Conservation (phyloP, 2,888 invertebrate species). For the Neuroscelio doddi region DNA sequence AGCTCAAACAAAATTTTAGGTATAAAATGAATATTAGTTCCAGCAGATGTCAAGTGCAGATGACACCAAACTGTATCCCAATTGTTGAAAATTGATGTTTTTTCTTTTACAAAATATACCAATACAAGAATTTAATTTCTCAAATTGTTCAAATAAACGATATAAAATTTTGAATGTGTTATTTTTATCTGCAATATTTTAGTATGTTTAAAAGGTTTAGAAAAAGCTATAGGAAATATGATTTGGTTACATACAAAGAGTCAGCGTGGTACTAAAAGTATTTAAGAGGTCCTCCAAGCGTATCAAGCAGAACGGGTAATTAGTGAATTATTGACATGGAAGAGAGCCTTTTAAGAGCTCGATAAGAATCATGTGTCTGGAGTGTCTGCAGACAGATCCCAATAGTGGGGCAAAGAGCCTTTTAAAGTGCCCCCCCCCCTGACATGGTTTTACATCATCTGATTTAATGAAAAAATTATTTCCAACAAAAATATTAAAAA, state of each 20-base stretch:
- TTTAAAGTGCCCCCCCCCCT: conserved; percentile 8
- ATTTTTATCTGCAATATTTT: no score
- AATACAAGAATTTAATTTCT: no score
- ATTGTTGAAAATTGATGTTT: no score
- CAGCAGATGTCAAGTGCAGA: conserved; percentile 51
- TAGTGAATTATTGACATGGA: conserved; percentile 51
- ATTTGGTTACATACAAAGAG: neutral
- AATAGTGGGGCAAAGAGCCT: conserved; percentile 15
- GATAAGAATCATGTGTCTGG: conserved; percentile 44
- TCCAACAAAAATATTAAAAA: conserved; percentile 6
- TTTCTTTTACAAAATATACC: no score
- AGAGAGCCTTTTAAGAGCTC: conserved; percentile 31
- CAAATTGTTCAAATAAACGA: no score
- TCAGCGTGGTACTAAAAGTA: conserved; percentile 6
- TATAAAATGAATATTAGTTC: conserved; percentile 42
- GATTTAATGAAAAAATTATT: conserved; percentile 5
- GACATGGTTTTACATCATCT: conserved; percentile 18
- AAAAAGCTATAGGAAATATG: neutral
- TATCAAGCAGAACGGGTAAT: conserved; percentile 47
- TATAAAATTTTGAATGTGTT: no score
- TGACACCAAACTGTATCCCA: conserved; percentile 2
- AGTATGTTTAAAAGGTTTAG: no score
- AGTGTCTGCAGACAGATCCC: conserved; percentile 29
- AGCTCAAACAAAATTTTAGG: conserved; percentile 49
- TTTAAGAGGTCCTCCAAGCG: conserved; percentile 44